Percentiles rank a stretch among this genome's conserved stretches.
Evolutionary conservation across 2,113 vertebrate genomes (phyloP).

Genomic region (Seriola rivoliana): DNA sequence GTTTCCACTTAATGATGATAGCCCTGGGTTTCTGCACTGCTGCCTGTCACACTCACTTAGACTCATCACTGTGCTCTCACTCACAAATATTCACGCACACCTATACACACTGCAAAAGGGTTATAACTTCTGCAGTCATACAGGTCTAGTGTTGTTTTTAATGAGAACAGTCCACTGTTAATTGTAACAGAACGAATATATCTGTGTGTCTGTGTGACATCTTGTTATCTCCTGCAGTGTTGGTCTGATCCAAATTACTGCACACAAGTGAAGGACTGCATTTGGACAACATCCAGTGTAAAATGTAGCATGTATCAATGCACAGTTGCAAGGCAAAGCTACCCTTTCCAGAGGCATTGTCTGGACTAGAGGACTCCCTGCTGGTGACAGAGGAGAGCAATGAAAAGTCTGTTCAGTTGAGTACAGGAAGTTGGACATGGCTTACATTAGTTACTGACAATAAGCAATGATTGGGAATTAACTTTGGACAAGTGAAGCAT

Average conservation of each 20-base stretch:
- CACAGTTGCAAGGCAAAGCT: constrained; percentile 37
- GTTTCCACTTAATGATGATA: constrained; percentile 71
- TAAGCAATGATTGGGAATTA: neutral
- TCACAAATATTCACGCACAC: constrained; percentile 29
- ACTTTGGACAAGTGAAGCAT: constrained; percentile 2
- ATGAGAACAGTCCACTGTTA: neutral
- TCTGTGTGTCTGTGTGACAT: neutral
- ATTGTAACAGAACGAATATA: constrained; percentile 14
- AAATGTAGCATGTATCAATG: constrained; percentile 43
- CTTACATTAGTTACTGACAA: neutral
- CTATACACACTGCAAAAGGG: constrained; percentile 19
- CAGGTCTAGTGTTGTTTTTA: constrained; percentile 12
- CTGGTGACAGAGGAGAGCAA: constrained; percentile 51
- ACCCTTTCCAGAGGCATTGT: constrained; percentile 33
- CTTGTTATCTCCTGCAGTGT: constrained; percentile 14
- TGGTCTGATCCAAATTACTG: constrained; percentile 30
- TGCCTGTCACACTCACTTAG: constrained; percentile 69
- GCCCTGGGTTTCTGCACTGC: constrained; percentile 63
- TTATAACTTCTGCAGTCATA: neutral
- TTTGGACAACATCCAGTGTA: constrained; percentile 31
- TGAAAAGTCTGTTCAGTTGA: neutral
- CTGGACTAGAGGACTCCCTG: constrained; percentile 72
- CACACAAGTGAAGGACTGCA: constrained; percentile 8
- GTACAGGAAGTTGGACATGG: neutral
- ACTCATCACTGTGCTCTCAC: constrained; percentile 55